Evolutionary conservation across 1,140 invertebrate genomes (phyloP), one percentile per base, ranked within the genome.

Genomic region (Thalassaphorura encarpata): DNA sequence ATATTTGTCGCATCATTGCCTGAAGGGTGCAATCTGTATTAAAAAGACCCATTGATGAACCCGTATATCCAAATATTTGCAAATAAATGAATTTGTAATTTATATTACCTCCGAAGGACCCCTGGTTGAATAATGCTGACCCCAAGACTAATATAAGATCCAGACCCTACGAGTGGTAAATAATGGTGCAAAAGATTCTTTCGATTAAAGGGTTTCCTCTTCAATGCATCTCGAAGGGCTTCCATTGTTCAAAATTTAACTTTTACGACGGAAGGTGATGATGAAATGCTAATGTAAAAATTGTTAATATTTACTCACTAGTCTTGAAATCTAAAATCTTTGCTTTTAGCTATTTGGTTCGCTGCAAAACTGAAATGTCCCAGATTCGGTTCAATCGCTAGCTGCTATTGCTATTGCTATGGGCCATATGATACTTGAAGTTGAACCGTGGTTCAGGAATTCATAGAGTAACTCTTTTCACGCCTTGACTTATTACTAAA

Each of bases 181-280:
- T 58, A 58, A 26, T 52, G 43, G 36, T 48, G 39, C 13, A 58
- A 29, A 15, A 58, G 8, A 46, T 58, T 58, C 18, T 15, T 11
- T 28, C 40, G 41, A 23, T 31, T 58, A 3, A 58, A 6, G n/a
- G 56, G 56, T 36, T 40, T 52, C 33, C 33, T 29, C 31, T 39
- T 33, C 23, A 51, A 39, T 6, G 33, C 6, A 16, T 36, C 33
- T 8, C 48, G 28, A 36, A 51, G 21, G 31, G 28, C 31, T 5
- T 51, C 48, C 42, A 43, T 43, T n/a, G n/a, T n/a, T n/a, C n/a
- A n/a, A n/a, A n/a, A n/a, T n/a, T 36, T 11, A 36, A 36, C n/a
- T 36, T 36, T n/a, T 36, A 36, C 8, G 33, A 8, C 8, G n/a
- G n/a, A 8, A 36, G 33, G 33, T 11, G 33, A 47, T 6, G 23